phyloP scores from a whole-genome alignment of 2,797 vertebrate species.

The Bovichtus diacanthus region DNA sequence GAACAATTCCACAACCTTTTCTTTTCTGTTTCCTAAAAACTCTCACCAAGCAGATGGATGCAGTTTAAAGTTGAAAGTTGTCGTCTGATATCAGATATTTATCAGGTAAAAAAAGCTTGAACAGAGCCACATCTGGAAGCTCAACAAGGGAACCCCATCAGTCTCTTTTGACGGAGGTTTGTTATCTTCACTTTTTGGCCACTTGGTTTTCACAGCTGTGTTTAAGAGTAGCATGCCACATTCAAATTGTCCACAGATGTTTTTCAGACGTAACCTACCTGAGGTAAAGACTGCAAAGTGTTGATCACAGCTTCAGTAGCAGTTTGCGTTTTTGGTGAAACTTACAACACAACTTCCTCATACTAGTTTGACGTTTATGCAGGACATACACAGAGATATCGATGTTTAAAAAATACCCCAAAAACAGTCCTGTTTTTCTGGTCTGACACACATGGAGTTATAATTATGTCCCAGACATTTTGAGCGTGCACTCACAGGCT shows the following conservation, averaged over 20 bases:
- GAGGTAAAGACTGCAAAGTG: conserved; percentile 36
- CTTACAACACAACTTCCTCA: background rate
- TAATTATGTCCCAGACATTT: conserved; percentile 47
- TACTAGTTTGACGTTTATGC: background rate
- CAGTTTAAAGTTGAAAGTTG: conserved; percentile 15
- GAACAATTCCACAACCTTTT: background rate
- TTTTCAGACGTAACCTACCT: conserved; percentile 27
- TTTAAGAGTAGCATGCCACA: conserved; percentile 65
- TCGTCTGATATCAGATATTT: conserved; percentile 17
- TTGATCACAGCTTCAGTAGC: conserved; percentile 14
- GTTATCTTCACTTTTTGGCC: conserved; percentile 57
- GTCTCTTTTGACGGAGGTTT: conserved; percentile 50
- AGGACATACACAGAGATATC: background rate
- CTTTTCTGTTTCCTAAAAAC: conserved; percentile 7
- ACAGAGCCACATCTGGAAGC: conserved; percentile 54
- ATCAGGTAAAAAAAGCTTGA: conserved; percentile 23
- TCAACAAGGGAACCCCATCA: conserved; percentile 40
- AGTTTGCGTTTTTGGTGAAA: conserved; percentile 33
- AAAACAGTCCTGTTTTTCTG: background rate
- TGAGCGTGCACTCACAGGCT: conserved; percentile 47
- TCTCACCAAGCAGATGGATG: conserved; percentile 36
- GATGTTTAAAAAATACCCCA: conserved; percentile 5
- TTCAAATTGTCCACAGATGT: conserved; percentile 79
- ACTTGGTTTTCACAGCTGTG: conserved; percentile 74
- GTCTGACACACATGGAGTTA: conserved; percentile 16